Evolutionary conservation across 2,113 vertebrate species (phyloP), one percentile per base, ranked within the genome.

Genomic region (Okapia johnstoni): DNA sequence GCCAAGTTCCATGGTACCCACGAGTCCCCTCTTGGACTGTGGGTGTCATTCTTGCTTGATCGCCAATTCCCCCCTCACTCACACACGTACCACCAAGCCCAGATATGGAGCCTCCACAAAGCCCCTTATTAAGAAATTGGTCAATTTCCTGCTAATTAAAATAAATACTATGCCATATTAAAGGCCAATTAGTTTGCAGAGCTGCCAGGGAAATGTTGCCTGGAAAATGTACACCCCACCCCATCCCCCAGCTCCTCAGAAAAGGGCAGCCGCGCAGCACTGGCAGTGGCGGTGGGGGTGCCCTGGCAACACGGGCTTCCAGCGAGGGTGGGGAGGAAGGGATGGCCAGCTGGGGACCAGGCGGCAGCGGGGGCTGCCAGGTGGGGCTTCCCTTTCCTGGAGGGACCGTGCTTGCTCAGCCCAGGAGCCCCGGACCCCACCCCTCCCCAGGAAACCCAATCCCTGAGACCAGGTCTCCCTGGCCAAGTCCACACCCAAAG

Each of bases 61-160:
- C 30, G 7, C 48, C 25, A 15, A 3, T 76, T 12, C 17, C 40
- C 30, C 19, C 46, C 40, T 21, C 16, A n/a, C 52, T 15, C n/a
- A 26, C 28, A n/a, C 61, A 15, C 10, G 19, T 16, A 12, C 36
- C 50, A 14, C 58, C 73, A 63, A 61, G 52, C 96, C 92, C 86
- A 76, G 93, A 92, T 58, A 77, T 0, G 5, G 80, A 98, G 90
- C 60, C 66, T 91, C 85, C 25, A 54, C 80, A 63, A 94, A 96
- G 85, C 60, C 87, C 50, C 83, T 96, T 96, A 96, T 96, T 95
- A 84, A 94, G 97, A 98, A 97, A 95, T 84, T 76, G 96, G 96
- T 97, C 94, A 80, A 86, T 94, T 96, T 98, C 85, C 94, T 95
- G 77, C 95, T 97, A 93, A 97, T 98, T 96, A 96, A 97, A 96